Conservation (phyloP, 2,888 invertebrate genomes). For the Apamea sordens region DNA sequence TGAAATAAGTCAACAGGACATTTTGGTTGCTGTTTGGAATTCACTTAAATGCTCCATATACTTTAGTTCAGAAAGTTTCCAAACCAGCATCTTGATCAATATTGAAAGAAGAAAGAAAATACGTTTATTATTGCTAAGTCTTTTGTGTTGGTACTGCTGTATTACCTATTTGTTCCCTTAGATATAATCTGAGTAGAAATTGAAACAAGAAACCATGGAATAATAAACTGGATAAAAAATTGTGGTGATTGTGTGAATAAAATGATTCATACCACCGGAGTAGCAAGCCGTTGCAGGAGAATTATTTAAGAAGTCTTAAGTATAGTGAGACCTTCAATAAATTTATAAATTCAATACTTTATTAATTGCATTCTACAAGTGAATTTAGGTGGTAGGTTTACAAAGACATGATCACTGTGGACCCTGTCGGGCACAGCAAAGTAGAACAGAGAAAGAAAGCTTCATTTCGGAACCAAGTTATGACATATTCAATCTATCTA, state of each 20-base stretch:
- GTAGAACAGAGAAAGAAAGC: not conserved
- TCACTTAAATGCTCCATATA: not conserved
- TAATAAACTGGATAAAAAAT: not conserved
- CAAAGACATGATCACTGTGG: not conserved
- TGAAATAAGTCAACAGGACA: not conserved
- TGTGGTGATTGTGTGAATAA: not conserved
- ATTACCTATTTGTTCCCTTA: conserved; percentile 1
- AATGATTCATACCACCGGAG: not conserved
- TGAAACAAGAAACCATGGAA: not conserved
- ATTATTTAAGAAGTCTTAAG: not conserved
- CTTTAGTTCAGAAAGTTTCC: not conserved
- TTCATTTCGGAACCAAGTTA: not conserved
- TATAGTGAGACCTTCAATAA: not conserved
- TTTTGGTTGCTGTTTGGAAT: not conserved
- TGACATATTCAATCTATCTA: not conserved
- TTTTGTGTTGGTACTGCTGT: not conserved
- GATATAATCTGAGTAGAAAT: not conserved
- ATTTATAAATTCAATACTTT: not conserved
- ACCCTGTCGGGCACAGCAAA: not conserved
- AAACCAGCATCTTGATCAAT: not conserved
- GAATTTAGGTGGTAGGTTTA: not conserved
- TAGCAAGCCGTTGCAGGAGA: not conserved
- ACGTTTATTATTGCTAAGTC: not conserved
- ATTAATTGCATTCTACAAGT: not conserved
- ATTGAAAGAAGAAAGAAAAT: too few species aligned